phyloP scores from a whole-genome alignment of 2,797 vertebrate species.

The Microtus californicus region DNA sequence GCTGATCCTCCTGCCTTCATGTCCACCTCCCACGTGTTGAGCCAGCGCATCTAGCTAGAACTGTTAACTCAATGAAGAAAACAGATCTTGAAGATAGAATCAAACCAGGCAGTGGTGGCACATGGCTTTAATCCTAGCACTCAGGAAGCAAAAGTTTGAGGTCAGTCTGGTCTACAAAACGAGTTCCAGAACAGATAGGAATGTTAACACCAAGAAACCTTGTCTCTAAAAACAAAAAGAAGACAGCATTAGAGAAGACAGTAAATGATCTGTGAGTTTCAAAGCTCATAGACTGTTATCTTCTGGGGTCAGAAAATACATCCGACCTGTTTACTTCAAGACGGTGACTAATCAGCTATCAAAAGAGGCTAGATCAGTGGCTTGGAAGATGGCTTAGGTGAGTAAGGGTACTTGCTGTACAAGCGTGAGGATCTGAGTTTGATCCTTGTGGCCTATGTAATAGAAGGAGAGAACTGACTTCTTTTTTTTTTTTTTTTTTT shows the following conservation, averaged over 20 bases:
- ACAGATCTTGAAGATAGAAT: not conserved
- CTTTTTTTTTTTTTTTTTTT: not conserved
- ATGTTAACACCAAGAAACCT: not conserved
- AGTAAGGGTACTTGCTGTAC: not conserved
- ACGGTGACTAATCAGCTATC: not conserved
- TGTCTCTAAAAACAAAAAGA: not conserved
- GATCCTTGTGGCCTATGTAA: not conserved
- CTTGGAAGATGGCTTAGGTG: not conserved
- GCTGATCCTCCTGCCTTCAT: not conserved
- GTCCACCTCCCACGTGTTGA: not conserved
- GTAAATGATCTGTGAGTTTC: not conserved
- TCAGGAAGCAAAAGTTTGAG: not conserved
- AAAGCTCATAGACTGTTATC: not conserved
- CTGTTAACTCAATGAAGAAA: not conserved
- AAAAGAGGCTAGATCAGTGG: not conserved
- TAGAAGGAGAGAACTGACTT: not conserved
- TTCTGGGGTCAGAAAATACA: not conserved
- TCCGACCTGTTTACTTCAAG: constrained; percentile 9
- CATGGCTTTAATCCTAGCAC: not conserved
- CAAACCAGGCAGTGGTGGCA: not conserved
- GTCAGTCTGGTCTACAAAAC: not conserved
- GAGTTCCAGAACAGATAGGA: not conserved
- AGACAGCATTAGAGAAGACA: not conserved
- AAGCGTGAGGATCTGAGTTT: not conserved
- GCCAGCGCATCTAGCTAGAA: not conserved